These are phyloP conservation scores for Leptinotarsa lineolata DNA, from an alignment of 1,140 invertebrate species.

Conservation along the genomic window DNA sequence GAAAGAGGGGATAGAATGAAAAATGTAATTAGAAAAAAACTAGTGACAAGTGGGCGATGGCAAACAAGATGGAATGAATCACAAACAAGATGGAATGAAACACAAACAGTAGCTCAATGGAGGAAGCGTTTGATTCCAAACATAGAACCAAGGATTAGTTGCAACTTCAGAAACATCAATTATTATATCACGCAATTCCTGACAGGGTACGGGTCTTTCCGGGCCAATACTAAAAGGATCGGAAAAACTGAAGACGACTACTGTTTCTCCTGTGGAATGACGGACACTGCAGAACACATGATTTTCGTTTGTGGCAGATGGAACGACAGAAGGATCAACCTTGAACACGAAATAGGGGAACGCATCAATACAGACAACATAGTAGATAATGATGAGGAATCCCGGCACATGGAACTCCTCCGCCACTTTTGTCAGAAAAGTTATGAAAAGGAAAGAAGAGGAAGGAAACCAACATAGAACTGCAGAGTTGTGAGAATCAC, in stretches of 20 bases:
- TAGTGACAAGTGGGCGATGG: conserved; percentile 11
- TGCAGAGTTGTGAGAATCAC: background rate
- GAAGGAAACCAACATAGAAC: background rate
- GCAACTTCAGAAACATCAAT: background rate
- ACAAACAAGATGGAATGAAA: conserved; percentile 13
- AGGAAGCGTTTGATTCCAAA: conserved; percentile 33
- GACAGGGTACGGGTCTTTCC: conserved; percentile 26
- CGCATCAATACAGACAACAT: background rate
- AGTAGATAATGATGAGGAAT: conserved; percentile 7
- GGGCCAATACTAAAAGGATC: conserved; percentile 16
- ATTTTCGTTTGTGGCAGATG: conserved; percentile 24
- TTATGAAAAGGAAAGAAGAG: background rate
- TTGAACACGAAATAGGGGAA: background rate
- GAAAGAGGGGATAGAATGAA: background rate
- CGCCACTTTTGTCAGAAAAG: background rate
- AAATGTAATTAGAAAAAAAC: background rate
- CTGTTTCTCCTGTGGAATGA: conserved; percentile 11
- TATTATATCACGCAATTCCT: conserved; percentile 29
- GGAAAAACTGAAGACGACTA: conserved; percentile 18
- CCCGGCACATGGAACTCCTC: background rate
- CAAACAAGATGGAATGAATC: conserved; percentile 24
- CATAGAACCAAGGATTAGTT: conserved; percentile 6
- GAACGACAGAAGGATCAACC: background rate
- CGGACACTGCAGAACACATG: conserved; percentile 19
- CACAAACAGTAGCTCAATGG: conserved; percentile 10